Percentiles rank a stretch among this genome's conserved stretches.
These are phyloP conservation scores for Nemurella pictetii DNA, from an alignment of 2,888 invertebrate species.

Conservation along the genomic window DNA sequence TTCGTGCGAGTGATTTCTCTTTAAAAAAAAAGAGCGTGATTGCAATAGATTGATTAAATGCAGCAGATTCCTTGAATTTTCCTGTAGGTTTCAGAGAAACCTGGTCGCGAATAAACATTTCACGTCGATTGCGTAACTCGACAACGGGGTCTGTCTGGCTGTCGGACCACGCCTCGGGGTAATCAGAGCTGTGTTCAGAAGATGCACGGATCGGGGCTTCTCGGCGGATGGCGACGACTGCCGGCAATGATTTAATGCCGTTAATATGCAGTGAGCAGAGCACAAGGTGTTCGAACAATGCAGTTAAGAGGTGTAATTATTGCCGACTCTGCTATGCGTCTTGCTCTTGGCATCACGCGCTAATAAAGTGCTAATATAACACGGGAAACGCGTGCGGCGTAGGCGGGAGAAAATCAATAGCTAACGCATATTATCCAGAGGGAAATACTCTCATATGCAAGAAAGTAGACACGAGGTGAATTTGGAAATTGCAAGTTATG, in stretches of 20 bases:
- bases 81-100: background rate
- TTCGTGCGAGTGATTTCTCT: background rate
- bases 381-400: background rate
- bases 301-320: constrained; percentile 11
- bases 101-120: background rate
- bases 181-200: background rate
- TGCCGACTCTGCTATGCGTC: background rate
- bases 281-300: constrained; percentile 15
- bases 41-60: background rate
- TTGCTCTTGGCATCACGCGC: background rate
- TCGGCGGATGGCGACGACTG: background rate
- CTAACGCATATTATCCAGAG: background rate
- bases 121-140: no score
- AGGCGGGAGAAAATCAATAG: constrained; percentile 25
- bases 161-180: no score
- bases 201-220: background rate
- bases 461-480: background rate
- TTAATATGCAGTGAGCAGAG: constrained; percentile 1
- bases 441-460: constrained; percentile 12
- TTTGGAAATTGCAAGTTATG: background rate
- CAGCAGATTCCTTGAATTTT: background rate
- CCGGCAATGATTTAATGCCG: constrained; percentile 7
- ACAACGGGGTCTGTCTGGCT: no score
- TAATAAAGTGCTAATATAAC: constrained; percentile 13
- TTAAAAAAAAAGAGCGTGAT: background rate